phyloP scores from a whole-genome alignment of 2,888 invertebrate genomes.

The Brassicogethes aeneus region DNA sequence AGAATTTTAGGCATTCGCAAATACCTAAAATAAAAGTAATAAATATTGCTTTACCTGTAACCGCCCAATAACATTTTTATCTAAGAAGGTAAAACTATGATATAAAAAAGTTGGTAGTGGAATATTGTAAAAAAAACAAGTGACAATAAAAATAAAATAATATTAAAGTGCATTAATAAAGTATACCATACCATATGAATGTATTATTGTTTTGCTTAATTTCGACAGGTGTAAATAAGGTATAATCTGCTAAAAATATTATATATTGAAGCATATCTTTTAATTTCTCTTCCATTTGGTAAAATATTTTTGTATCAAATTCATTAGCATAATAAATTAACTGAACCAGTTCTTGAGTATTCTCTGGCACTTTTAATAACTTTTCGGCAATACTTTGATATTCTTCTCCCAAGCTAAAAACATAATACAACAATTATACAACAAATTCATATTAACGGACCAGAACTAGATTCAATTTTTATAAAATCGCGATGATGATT shows the following conservation, averaged over 20 bases:
- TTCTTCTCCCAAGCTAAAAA: constrained; percentile 71
- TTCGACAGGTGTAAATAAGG: constrained; percentile 70
- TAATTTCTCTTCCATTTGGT: constrained; percentile 69
- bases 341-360: constrained; percentile 80
- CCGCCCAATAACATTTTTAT: not conserved
- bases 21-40: constrained; percentile 46
- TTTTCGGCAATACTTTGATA: constrained; percentile 73
- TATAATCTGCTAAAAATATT: constrained; percentile 76
- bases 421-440: no score
- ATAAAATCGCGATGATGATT: no score
- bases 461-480: no score
- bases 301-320: constrained; percentile 60
- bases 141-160: constrained; percentile 1
- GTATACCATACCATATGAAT: constrained; percentile 61
- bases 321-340: constrained; percentile 67
- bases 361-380: constrained; percentile 67
- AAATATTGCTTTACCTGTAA: constrained; percentile 5
- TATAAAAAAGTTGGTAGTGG: not conserved
- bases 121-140: no score
- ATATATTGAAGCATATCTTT: constrained; percentile 61
- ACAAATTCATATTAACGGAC: no score
- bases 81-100: not conserved
- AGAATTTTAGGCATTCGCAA: constrained; percentile 71
- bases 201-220: constrained; percentile 82
- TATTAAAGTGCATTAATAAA: no score